These are phyloP conservation scores for Lucilia sericata DNA, from an alignment of 1,140 invertebrate genomes.

Conservation along the genomic window DNA sequence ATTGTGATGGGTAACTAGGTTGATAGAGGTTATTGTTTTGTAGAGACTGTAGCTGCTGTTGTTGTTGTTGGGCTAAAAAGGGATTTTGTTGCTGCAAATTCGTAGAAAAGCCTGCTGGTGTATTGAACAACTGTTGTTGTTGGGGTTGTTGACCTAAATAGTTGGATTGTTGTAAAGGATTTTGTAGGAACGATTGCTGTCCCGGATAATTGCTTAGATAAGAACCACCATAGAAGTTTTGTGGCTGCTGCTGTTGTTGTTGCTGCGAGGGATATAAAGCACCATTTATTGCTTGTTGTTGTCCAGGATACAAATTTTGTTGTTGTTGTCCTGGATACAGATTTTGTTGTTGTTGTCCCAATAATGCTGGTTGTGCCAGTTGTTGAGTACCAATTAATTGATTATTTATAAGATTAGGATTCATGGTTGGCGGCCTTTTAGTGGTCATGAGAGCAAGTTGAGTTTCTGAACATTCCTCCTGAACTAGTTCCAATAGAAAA, in stretches of 20 bases:
- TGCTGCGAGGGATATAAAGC: background rate
- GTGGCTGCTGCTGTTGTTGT: constrained; percentile 20
- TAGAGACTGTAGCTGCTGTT: background rate
- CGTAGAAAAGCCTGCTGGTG: background rate
- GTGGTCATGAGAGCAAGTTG: background rate
- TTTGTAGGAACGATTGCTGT: constrained; percentile 1
- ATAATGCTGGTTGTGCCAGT: background rate
- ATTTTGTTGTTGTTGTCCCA: too few relatives aligned
- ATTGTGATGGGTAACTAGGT: background rate
- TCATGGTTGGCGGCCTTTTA: constrained; percentile 4
- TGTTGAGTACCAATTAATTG: background rate
- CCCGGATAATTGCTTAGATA: background rate
- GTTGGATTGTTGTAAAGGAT: constrained; percentile 12
- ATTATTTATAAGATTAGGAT: background rate
- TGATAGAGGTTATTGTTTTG: background rate
- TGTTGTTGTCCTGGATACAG: too few relatives aligned
- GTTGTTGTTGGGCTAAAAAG: constrained; percentile 14
- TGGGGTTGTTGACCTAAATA: background rate
- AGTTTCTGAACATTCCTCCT: constrained; percentile 65
- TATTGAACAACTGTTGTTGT: background rate
- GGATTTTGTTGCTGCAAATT: constrained; percentile 36
- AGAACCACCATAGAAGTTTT: background rate
- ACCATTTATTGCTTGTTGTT: too few relatives aligned
- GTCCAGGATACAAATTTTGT: too few relatives aligned
- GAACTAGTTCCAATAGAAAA: constrained; percentile 71